Evolutionary conservation across 2,113 vertebrate genomes (phyloP).

Genomic region (Arenaria interpres): DNA sequence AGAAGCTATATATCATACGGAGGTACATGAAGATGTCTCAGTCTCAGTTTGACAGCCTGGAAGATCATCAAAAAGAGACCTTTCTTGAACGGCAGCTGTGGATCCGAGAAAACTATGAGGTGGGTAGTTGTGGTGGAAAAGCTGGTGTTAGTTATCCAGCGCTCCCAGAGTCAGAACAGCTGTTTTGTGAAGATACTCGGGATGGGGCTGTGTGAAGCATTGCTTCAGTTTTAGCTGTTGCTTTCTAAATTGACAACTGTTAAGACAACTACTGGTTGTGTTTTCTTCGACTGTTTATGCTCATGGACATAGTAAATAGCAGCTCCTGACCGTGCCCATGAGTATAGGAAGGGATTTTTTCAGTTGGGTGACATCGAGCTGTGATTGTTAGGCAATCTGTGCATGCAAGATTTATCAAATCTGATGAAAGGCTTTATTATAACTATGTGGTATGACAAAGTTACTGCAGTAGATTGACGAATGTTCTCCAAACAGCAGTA

Average conservation of each 20-base stretch:
- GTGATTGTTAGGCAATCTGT: not conserved
- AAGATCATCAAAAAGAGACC: slow-evolving; percentile 81
- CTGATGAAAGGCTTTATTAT: not conserved
- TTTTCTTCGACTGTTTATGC: not conserved
- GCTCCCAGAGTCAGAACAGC: not conserved
- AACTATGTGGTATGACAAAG: not conserved
- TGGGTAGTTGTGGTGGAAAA: slow-evolving; percentile 43
- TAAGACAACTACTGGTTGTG: not conserved
- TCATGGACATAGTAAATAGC: not conserved
- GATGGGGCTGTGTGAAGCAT: not conserved
- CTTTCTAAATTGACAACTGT: not conserved
- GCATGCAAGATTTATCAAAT: not conserved
- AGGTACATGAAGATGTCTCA: slow-evolving; percentile 94
- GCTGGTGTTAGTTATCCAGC: not conserved
- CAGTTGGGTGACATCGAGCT: too few relatives aligned
- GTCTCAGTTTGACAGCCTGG: slow-evolving; percentile 93
- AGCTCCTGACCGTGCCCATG: not conserved
- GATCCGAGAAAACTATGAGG: slow-evolving; percentile 93
- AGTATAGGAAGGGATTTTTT: not conserved
- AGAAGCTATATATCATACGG: slow-evolving; percentile 93
- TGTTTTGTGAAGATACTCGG: not conserved
- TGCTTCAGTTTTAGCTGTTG: not conserved
- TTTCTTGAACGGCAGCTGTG: slow-evolving; percentile 89
- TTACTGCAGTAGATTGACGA: not conserved
- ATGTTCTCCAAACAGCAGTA: not conserved